Base-by-base conservation (phyloP, 2,113 vertebrate species). In the Hyperoodon ampullatus region DNA sequence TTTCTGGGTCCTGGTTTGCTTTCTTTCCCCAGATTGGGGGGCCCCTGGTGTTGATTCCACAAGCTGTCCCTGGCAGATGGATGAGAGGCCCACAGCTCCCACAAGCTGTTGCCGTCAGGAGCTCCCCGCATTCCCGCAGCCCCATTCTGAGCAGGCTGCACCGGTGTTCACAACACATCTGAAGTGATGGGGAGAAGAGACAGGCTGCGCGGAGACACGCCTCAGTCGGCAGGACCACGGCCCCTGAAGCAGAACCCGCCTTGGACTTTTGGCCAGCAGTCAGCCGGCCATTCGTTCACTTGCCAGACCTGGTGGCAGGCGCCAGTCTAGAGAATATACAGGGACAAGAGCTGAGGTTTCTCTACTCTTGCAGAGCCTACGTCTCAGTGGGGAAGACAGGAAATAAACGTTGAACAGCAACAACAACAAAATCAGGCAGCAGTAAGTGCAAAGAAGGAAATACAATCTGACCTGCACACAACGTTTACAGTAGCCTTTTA, bases 31-130 rank as follows among this genome's bases (percentile, higher is more conserved):
- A 94, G 77, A 94, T 0, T 55, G 94, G 88, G 88, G 80, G 66
- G 26, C 21, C 13, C 68, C 66, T 7, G 5, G 93, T 87, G 81
- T 89, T 90, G 94, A 90, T 94, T 68, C 93, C 68, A 65, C 97
- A 96, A 97, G 95, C 97, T 97, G 95, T 97, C 55, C 63, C 91
- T 55, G 82, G 91, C 93, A 98, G 96, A 93, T 16, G 42, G 93
- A 84, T 4, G 3, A 91, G 81, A 96, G 68, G 61, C 95, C 82
- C 68, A 39, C 14, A 1, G 92, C 70, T 92, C 75, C 61, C 15
- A 5, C 93, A 93, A 96, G 97, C 96, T 97, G 97, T 65, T 19
- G 2, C 58, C 63, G 0, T 28, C 0, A 5, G 93, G 88, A 92
- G 53, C 71, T 58, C 92, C 95, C 77, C 18, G 13, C 70, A 61